A percentile compares a stretch with the other conserved stretches of the same genome.
phyloP scores from a whole-genome alignment of 2,888 invertebrate genomes.

The Yponomeuta plumbellus region DNA sequence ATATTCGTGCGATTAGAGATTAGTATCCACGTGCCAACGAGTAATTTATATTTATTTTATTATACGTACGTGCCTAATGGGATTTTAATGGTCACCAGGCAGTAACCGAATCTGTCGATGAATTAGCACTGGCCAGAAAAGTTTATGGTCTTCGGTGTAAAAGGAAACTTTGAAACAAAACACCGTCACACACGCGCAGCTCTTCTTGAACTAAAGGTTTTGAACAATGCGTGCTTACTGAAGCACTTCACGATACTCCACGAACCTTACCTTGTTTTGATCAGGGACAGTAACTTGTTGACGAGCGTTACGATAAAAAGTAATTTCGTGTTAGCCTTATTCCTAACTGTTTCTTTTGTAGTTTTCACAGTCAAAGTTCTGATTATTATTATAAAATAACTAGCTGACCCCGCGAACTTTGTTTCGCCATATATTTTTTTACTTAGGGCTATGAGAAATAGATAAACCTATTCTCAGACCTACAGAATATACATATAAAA shows the following conservation, averaged over 20 bases:
- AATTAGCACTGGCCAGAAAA: neutral
- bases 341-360: too few relatives aligned
- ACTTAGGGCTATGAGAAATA: too few relatives aligned
- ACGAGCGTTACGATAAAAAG: neutral
- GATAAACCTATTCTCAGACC: too few relatives aligned
- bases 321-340: too few relatives aligned
- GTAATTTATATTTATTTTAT: neutral
- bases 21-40: neutral
- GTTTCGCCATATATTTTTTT: too few relatives aligned
- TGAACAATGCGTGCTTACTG: neutral
- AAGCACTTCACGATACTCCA: neutral
- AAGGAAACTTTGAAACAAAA: neutral
- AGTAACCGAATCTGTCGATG: neutral
- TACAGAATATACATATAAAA: too few relatives aligned
- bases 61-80: neutral
- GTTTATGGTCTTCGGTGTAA: neutral
- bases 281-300: neutral
- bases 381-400: too few relatives aligned
- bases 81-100: neutral
- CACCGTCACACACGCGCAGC: neutral
- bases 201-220: neutral
- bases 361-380: too few relatives aligned
- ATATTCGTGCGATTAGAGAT: conserved; percentile 19
- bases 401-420: too few relatives aligned
- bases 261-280: neutral